phyloP scores from a whole-genome alignment of 2,797 vertebrate species.

The Dendrocincla tyrannina region DNA sequence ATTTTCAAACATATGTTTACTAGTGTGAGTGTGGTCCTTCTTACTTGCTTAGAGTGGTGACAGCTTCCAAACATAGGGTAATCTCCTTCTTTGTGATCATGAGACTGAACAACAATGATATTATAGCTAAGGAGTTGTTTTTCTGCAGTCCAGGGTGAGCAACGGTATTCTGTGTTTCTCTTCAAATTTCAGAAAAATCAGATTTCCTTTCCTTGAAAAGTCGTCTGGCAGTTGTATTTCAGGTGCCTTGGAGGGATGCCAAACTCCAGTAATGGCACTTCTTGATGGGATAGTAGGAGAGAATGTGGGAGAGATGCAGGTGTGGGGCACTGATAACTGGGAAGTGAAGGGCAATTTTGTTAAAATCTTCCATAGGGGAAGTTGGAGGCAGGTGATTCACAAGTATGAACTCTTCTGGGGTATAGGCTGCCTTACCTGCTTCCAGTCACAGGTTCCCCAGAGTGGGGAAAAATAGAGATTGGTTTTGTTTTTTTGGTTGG shows the following conservation, averaged over 20 bases:
- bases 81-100: background rate
- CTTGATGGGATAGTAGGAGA: background rate
- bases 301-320: background rate
- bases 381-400: background rate
- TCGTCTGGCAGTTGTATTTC: background rate
- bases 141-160: background rate
- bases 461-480: fast-evolving
- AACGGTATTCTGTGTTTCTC: background rate
- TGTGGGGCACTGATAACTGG: background rate
- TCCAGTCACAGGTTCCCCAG: background rate
- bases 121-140: background rate
- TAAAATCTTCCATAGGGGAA: background rate
- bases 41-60: background rate
- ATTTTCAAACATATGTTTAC: background rate
- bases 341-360: background rate
- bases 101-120: background rate
- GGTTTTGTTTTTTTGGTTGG: background rate
- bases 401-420: background rate
- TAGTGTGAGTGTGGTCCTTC: background rate
- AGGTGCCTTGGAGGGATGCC: background rate
- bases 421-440: background rate
- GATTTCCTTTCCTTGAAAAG: background rate
- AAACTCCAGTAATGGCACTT: background rate
- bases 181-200: background rate
- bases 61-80: background rate